Evolutionary conservation across 2,888 invertebrate genomes (phyloP), one percentile per base, ranked within the genome.

Genomic region (Hirtodrosophila histrioides): DNA sequence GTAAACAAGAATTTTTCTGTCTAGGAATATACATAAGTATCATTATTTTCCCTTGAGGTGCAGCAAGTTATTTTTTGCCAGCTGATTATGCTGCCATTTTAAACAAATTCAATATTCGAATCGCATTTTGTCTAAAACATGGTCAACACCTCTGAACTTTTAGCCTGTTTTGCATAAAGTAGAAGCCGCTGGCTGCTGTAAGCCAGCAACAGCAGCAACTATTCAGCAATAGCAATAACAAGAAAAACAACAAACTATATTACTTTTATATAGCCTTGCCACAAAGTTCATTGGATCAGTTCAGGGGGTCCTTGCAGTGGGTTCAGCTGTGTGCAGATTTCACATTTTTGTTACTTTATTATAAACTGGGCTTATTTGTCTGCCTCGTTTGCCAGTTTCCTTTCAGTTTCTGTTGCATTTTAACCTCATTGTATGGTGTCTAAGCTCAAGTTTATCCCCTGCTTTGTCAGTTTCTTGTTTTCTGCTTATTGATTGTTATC

Each of bases 91-190:
- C 66, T 73, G 86, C 69, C 85, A 78, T 80, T 86, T 71, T 70
- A 75, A 81, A 78, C 62, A 78, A 82, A 84, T 86, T 86, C 75
- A 86, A 86, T 82, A 86, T 87, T 64, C 85, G 82, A 71, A 51
- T 40, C 69, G 64, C 46, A 54, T 55, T 68, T 49, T 50, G 58
- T 60, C 64, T 53, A 55, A 51, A 83, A 73, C 76, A 66, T 73
- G 80, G 86, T 80, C 86, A 79, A 83, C 80, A 80, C 87, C 82
- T 82, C 65, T 82, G 81, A 82, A 86, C 81, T 82, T 81, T 80
- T 45, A 49, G 57, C 49, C 71, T 69, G 63, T 64, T 80, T 81
- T 75, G 78, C 82, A 80, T 80, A 64, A 81, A 81, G 69, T 66
- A 62, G 69, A 71, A 69, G 63, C 41, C 37, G 43, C 50, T 40